phyloP scores from a whole-genome alignment of 1,140 invertebrate species.

The Uloborus diversus region DNA sequence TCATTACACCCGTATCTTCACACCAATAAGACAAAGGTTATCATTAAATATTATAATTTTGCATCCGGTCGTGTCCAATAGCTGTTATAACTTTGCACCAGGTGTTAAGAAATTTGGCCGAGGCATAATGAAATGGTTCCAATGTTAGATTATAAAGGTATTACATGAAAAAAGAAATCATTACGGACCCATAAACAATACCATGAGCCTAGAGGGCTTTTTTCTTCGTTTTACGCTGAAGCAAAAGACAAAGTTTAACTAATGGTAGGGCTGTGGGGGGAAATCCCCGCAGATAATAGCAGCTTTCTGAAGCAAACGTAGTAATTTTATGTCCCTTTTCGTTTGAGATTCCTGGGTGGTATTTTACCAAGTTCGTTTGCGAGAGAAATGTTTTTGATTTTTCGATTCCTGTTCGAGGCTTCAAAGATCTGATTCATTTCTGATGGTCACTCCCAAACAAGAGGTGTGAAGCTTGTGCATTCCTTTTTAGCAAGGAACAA shows the following conservation, averaged over 20 bases:
- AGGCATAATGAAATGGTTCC: constrained; percentile 20
- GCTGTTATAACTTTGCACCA: neutral
- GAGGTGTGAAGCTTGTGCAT: constrained; percentile 1
- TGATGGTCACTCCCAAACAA: neutral
- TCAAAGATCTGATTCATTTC: constrained; percentile 8
- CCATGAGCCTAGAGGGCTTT: no score
- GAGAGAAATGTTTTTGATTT: neutral
- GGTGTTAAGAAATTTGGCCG: neutral
- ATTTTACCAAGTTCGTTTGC: neutral
- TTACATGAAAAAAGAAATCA: neutral
- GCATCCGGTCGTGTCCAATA: neutral
- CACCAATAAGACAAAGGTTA: neutral
- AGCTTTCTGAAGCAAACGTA: constrained; percentile 27
- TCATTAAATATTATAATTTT: neutral
- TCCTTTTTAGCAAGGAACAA: no score
- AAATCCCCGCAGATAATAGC: constrained; percentile 29
- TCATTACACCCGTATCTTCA: no score
- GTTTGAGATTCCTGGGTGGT: constrained; percentile 41
- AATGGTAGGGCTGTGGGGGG: constrained; percentile 12
- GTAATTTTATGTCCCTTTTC: constrained; percentile 37
- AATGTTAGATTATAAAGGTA: neutral
- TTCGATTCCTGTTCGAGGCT: constrained; percentile 2
- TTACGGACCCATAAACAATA: no score
- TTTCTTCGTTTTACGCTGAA: neutral
- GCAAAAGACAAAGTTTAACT: constrained; percentile 29